Evolutionary conservation across 2,113 vertebrate genomes (phyloP), one percentile per base, ranked within the genome.

Genomic region (Semicossyphus pulcher): DNA sequence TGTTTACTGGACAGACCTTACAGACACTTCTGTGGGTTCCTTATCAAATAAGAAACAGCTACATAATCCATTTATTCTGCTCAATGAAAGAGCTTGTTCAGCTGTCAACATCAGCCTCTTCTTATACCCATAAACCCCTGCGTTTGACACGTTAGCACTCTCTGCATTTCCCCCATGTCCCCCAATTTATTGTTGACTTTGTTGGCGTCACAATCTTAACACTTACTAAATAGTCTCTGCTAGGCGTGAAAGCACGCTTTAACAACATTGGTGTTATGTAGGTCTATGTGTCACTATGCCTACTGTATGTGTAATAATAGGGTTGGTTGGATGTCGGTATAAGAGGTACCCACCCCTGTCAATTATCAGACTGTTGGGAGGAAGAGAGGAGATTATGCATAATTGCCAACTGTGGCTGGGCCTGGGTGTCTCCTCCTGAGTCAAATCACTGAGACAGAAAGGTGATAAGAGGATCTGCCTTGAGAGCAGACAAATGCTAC

Each of bases 391-490:
- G 91, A 91, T 93, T 92, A 91, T 79, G 64, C 76, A 56, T 90
- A 92, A 92, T 91, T 89, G 78, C 80, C 76, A 84, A 49, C 85
- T 58, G 58, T 74, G 72, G 80, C 76, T 80, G 63, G 76, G 86
- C 72, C 81, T 90, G 89, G 91, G 91, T 91, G 90, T 87, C 89
- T 81, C 86, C 79, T 84, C 73, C 75, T 71, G 59, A 88, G 85
- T 82, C 69, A 63, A 89, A 81, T 81, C 79, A 84, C 78, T 45
- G 78, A 84, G 79, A 90, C 81, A 78, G 81, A 73, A 64, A 71
- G 78, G 85, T 83, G 79, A 89, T 91, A 91, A 90, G 60, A 79
- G 85, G 87, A 89, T 87, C 90, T 78, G 41, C 81, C 64, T 79
- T 60, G 70, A 0, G 26, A 83, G 82, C 68, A 83, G 80, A 85